These are phyloP conservation scores for Agapornis canus DNA, from an alignment of 2,797 vertebrate species.

Conservation along the genomic window DNA sequence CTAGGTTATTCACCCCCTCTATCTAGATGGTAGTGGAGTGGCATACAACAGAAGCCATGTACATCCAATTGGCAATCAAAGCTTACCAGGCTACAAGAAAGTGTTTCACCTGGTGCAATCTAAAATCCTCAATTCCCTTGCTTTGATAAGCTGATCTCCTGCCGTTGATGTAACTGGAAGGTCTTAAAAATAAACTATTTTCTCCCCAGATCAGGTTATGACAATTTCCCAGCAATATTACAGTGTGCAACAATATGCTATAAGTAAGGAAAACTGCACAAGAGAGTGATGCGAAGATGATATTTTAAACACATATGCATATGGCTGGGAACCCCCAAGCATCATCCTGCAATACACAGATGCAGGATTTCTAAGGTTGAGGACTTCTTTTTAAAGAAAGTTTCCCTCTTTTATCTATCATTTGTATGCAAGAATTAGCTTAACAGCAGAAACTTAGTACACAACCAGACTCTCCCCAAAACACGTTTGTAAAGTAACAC, in stretches of 20 bases:
- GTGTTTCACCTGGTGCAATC: not conserved
- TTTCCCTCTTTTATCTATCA: not conserved
- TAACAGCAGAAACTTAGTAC: not conserved
- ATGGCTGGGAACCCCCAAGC: not conserved
- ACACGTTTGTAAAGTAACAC: not conserved
- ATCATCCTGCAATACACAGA: not conserved
- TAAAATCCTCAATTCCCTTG: slow-evolving; percentile 21
- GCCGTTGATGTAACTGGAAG: not conserved
- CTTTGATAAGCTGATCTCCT: slow-evolving; percentile 22
- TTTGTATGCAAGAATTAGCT: not conserved
- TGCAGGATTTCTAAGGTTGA: not conserved
- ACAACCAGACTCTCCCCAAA: not conserved
- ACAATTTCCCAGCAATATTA: slow-evolving; percentile 30
- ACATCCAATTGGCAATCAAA: not conserved
- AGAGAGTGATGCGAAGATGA: slow-evolving; percentile 6
- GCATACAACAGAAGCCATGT: slow-evolving; percentile 1
- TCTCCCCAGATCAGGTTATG: not conserved
- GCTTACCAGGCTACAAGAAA: slow-evolving; percentile 29
- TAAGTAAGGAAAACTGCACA: not conserved
- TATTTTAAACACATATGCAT: not conserved
- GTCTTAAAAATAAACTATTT: not conserved
- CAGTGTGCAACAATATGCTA: not conserved
- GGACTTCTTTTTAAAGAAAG: not conserved
- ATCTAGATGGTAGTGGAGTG: slow-evolving; percentile 10
- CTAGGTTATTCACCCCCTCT: slow-evolving; percentile 29